Evolutionary conservation across 2,888 invertebrate genomes (phyloP), one percentile per base, ranked within the genome.

Genomic region (Hemaris fuciformis): DNA sequence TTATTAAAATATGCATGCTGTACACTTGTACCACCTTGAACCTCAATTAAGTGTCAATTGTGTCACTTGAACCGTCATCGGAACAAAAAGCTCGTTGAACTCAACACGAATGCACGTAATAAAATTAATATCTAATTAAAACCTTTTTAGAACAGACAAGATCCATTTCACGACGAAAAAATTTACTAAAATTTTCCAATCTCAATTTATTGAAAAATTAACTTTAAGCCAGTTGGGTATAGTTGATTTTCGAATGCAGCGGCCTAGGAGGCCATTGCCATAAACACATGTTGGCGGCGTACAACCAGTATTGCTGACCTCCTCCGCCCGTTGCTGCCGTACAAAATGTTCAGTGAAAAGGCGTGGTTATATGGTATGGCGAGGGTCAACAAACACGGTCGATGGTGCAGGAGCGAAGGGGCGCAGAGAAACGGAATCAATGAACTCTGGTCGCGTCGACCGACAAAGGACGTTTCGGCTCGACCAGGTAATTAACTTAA

Each of bases 401-500:
- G 57, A 71, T 68, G 78, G 76, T 82, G 77, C 80, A 75, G 79
- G 83, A 84, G 84, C 82, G 83, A 83, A 83, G 89, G 81, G 88
- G 88, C 86, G 85, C 85, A 87, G 85, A 87, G 85, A 82, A 86
- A 83, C 79, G 87, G 90, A 91, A 90, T 91, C 91, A 91, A 90
- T 91, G 91, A 91, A 91, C 91, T 89, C 88, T 76, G 83, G 78
- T 75, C 73, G 84, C 83, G 79, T 79, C 87, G 88, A 81, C 89
- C 89, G 89, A 89, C 89, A 89, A 91, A 89, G 90, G 90, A 89
- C 89, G 88, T 85, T 89, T 86, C 80, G 86, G 80, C 80, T 74
- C 80, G 83, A 84, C 77, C 88, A 90, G 88, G 90, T 91, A 90
- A 91, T 91, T 90, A 91, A 87, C 83, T 88, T 85, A 88, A 90